Evolutionary conservation across 1,140 invertebrate species (phyloP).

Genomic region (Dolichoris vasculosae): DNA sequence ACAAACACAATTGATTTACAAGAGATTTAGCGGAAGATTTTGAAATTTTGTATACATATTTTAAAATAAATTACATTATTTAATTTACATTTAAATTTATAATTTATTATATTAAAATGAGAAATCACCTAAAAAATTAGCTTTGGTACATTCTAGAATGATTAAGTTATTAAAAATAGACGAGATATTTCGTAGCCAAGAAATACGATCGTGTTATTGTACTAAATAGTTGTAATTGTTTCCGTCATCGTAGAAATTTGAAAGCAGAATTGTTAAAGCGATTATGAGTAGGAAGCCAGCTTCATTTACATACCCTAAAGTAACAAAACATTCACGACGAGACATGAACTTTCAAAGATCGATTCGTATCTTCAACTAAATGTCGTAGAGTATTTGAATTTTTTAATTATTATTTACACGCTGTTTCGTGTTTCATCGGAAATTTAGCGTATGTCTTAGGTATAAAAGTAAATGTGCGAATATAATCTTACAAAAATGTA

Average conservation of each 20-base stretch:
- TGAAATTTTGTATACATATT: background rate
- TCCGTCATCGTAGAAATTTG: conserved; percentile 18
- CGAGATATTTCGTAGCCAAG: conserved; percentile 1
- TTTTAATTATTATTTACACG: background rate
- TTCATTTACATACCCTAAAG: background rate
- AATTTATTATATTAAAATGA: background rate
- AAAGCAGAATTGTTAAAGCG: conserved; percentile 39
- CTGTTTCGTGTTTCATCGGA: no score
- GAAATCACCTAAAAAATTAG: background rate
- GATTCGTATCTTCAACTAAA: background rate
- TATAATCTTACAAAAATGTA: no score
- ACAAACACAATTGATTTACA: no score
- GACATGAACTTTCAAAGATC: background rate
- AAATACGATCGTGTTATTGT: conserved; percentile 32
- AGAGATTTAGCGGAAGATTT: no score
- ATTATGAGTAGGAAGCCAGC: conserved; percentile 9
- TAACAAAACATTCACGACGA: conserved; percentile 19
- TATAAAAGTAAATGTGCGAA: no score
- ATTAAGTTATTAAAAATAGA: background rate
- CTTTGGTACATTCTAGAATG: background rate
- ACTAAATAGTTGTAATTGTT: conserved; percentile 39
- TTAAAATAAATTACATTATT: background rate
- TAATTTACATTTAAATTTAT: background rate
- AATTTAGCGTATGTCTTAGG: no score
- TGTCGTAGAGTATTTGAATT: background rate